Percentiles rank a stretch among this genome's conserved stretches.
Conservation (phyloP, 2,113 vertebrate genomes). For the Xyrauchen texanus region DNA sequence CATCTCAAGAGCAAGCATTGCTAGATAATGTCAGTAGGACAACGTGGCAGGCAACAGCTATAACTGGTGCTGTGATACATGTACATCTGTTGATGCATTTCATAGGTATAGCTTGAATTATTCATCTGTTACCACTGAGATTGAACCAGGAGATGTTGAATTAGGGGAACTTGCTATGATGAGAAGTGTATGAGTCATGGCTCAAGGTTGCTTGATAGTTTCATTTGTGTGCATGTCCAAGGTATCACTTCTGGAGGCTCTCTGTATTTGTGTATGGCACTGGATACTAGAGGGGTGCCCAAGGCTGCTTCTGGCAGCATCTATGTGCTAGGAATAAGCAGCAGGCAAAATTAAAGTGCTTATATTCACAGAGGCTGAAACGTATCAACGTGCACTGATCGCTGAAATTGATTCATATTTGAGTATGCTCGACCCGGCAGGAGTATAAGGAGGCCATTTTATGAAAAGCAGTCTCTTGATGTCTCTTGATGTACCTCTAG, state of each 20-base stretch:
- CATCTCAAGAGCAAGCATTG: no score
- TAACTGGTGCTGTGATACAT: not conserved
- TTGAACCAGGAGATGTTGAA: constrained; percentile 20
- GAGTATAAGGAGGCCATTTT: constrained; percentile 33
- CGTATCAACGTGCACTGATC: constrained; percentile 31
- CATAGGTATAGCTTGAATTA: constrained; percentile 20
- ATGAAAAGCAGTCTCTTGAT: constrained; percentile 40
- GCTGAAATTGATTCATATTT: constrained; percentile 47
- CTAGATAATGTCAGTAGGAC: no score
- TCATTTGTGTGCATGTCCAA: constrained; percentile 28
- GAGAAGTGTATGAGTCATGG: constrained; percentile 39
- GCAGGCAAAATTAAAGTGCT: constrained; percentile 28
- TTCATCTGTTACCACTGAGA: constrained; percentile 19
- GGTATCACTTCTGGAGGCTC: constrained; percentile 9
- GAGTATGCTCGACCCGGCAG: constrained; percentile 18
- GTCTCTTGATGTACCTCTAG: constrained; percentile 39
- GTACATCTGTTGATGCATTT: constrained; percentile 4
- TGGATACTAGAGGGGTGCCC: constrained; percentile 57
- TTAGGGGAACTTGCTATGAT: constrained; percentile 19
- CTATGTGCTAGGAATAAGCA: constrained; percentile 54
- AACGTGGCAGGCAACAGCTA: no score
- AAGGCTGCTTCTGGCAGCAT: constrained; percentile 51
- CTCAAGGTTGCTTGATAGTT: constrained; percentile 35
- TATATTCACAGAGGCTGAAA: constrained; percentile 33
- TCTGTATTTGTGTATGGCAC: constrained; percentile 45